Evolutionary conservation across 2,888 invertebrate species (phyloP).

Genomic region (Anticlea derivata): DNA sequence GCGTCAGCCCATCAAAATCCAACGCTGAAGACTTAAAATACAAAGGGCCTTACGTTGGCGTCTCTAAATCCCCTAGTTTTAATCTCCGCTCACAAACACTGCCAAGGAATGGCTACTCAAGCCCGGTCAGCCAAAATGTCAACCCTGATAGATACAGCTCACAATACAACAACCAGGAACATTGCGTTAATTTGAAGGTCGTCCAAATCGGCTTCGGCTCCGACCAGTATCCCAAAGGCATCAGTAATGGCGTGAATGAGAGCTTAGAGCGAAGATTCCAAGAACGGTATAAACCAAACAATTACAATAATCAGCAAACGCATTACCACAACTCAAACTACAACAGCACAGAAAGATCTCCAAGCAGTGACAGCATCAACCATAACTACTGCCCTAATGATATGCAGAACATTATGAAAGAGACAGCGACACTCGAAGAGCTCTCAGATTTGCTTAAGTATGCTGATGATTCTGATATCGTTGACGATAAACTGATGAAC

Average conservation of each 20-base stretch:
- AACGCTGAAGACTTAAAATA: slow-evolving; percentile 74
- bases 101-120: slow-evolving; percentile 87
- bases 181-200: slow-evolving; percentile 83
- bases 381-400: slow-evolving; percentile 74
- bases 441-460: slow-evolving; percentile 88
- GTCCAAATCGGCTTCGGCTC: slow-evolving; percentile 85
- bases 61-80: slow-evolving; percentile 77
- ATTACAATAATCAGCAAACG: slow-evolving; percentile 62
- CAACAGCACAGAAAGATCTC: slow-evolving; percentile 69
- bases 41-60: slow-evolving; percentile 66
- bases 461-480: slow-evolving; percentile 88
- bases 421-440: slow-evolving; percentile 87
- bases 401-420: slow-evolving; percentile 75
- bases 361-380: slow-evolving; percentile 74
- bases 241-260: slow-evolving; percentile 73
- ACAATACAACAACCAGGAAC: slow-evolving; percentile 80
- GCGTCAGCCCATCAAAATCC: slow-evolving; percentile 74
- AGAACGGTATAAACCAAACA: slow-evolving; percentile 76
- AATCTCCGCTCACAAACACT: slow-evolving; percentile 87
- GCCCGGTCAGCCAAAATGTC: slow-evolving; percentile 66
- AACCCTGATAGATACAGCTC: slow-evolving; percentile 80
- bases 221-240: slow-evolving; percentile 84
- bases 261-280: slow-evolving; percentile 78
- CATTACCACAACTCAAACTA: slow-evolving; percentile 75
- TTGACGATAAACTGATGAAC: slow-evolving; percentile 77